These are phyloP conservation scores for Ostrea denselamellosa DNA, from an alignment of 1,140 invertebrate genomes.

Conservation along the genomic window DNA sequence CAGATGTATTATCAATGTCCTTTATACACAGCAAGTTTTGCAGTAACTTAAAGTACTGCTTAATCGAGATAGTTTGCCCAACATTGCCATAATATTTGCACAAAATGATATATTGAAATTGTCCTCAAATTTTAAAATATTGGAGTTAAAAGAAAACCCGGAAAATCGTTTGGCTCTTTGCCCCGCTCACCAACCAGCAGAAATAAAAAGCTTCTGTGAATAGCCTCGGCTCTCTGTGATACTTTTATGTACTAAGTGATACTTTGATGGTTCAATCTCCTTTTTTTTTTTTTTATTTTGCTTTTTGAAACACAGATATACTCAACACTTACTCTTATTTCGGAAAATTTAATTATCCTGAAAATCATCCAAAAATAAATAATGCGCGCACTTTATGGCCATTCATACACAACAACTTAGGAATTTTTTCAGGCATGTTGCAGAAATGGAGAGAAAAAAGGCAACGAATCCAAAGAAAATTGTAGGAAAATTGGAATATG, in stretches of 20 bases:
- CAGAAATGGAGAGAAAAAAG: background rate
- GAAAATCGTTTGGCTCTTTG: background rate
- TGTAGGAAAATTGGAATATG: background rate
- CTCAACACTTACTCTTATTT: constrained; percentile 29
- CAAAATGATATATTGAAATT: too few relatives aligned
- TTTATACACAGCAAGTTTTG: too few relatives aligned
- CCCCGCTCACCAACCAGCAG: background rate
- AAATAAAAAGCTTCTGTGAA: background rate
- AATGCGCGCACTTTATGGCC: background rate
- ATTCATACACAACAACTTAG: constrained; percentile 11
- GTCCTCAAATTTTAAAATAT: background rate
- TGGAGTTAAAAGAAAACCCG: background rate
- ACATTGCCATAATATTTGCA: too few relatives aligned
- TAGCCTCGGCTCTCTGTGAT: background rate
- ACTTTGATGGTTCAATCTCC: background rate
- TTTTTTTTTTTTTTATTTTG: background rate
- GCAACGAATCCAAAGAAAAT: background rate
- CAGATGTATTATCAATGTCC: too few relatives aligned
- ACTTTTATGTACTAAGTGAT: background rate
- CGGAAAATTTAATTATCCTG: constrained; percentile 24
- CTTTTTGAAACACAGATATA: background rate
- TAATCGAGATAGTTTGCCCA: too few relatives aligned
- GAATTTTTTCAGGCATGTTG: background rate
- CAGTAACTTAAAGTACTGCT: too few relatives aligned
- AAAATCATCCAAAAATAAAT: constrained; percentile 9